Percentiles rank a stretch among this genome's conserved stretches.
Conservation (phyloP, 2,113 vertebrate species). For the Aix galericulata region DNA sequence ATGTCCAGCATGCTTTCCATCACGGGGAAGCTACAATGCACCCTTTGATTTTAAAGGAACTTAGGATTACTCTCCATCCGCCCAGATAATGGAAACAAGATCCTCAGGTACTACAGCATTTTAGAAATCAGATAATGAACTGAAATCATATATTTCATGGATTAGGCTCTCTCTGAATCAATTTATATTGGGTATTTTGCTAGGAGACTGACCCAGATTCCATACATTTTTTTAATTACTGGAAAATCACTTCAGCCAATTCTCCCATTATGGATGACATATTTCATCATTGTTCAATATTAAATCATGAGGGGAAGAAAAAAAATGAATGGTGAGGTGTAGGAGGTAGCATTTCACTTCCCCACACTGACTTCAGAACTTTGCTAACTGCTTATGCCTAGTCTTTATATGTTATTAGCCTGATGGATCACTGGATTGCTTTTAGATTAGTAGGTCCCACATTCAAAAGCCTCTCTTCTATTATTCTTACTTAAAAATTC, state of each 20-base stretch:
- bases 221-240: slow-evolving; percentile 58
- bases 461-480: slow-evolving; percentile 52
- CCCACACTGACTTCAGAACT: not conserved
- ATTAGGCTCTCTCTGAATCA: slow-evolving; percentile 26
- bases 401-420: slow-evolving; percentile 3
- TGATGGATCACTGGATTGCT: slow-evolving; percentile 45
- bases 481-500: slow-evolving; percentile 58
- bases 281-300: slow-evolving; percentile 25
- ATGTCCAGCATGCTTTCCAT: not conserved
- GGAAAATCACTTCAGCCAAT: slow-evolving; percentile 50
- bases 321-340: not conserved
- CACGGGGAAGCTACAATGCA: not conserved
- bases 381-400: not conserved
- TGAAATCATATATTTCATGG: slow-evolving; percentile 36
- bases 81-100: slow-evolving; percentile 31
- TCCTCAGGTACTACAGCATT: not conserved
- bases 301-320: slow-evolving; percentile 29
- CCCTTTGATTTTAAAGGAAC: not conserved
- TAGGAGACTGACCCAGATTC: slow-evolving; percentile 47
- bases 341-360: slow-evolving; percentile 20
- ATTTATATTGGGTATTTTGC: slow-evolving; percentile 41
- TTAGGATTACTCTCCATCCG: not conserved
- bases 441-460: slow-evolving; percentile 18
- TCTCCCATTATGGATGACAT: slow-evolving; percentile 13
- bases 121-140: slow-evolving; percentile 48